Evolutionary conservation across 2,888 invertebrate genomes (phyloP).

Genomic region (Hecatera dysodea): DNA sequence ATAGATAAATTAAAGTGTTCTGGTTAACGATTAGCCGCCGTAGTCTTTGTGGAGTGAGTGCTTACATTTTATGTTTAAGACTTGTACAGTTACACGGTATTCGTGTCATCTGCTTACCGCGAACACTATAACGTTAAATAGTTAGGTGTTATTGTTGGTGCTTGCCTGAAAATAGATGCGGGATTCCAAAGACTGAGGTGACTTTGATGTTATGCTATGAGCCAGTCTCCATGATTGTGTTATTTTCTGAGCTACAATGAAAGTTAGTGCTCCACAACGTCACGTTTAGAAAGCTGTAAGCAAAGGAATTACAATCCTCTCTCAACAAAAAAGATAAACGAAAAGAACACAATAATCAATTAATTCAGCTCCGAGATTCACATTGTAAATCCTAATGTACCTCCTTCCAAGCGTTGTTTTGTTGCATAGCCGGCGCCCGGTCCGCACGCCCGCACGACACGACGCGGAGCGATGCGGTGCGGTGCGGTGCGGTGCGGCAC

Average conservation of each 20-base stretch:
- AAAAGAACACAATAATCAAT: conserved; percentile 37
- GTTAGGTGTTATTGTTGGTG: conserved; percentile 10
- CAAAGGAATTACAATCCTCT: background rate
- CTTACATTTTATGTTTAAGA: conserved; percentile 54
- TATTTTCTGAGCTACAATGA: background rate
- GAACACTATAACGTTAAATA: conserved; percentile 32
- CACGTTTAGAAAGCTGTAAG: background rate
- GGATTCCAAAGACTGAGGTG: conserved; percentile 16
- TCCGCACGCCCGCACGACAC: conserved; percentile 24
- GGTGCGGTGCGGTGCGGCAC: background rate
- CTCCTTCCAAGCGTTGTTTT: conserved; percentile 46
- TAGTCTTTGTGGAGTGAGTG: conserved; percentile 54
- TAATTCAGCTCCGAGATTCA: conserved; percentile 43
- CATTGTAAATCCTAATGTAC: conserved; percentile 50
- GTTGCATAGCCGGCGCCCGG: conserved; percentile 34
- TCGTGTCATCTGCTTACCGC: conserved; percentile 45
- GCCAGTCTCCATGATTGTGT: background rate
- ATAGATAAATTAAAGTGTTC: conserved; percentile 64
- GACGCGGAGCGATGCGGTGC: conserved; percentile 1
- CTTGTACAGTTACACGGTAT: conserved; percentile 32
- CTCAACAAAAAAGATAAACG: conserved; percentile 2
- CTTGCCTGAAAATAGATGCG: conserved; percentile 18
- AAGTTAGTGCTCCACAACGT: too few relatives aligned
- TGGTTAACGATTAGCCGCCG: conserved; percentile 62
- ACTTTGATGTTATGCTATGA: conserved; percentile 20